These are phyloP conservation scores for Patella depressa DNA, from an alignment of 2,888 invertebrate species.

Conservation along the genomic window DNA sequence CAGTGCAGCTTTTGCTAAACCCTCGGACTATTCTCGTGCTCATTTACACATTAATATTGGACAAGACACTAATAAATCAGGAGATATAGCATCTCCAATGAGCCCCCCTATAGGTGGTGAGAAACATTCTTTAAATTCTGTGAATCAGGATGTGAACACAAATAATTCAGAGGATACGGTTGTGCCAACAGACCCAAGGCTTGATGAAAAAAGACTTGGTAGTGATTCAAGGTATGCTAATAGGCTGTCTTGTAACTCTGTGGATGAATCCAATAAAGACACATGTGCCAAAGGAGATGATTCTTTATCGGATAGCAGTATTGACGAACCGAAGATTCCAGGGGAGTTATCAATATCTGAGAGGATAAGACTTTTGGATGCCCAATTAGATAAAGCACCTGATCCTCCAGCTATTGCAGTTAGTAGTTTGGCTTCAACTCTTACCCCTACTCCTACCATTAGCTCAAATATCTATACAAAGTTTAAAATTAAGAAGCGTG, in stretches of 20 bases:
- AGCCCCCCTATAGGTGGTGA: slow-evolving; percentile 3
- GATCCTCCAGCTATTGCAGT: slow-evolving; percentile 5
- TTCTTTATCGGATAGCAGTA: slow-evolving; percentile 50
- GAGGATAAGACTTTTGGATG: slow-evolving; percentile 90
- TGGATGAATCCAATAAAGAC: neutral
- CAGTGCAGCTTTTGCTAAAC: slow-evolving; percentile 29
- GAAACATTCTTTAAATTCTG: neutral
- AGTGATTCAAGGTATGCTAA: slow-evolving; percentile 5
- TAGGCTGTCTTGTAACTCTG: neutral
- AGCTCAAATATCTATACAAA: slow-evolving; percentile 58
- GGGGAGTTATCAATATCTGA: slow-evolving; percentile 82
- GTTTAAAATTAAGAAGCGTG: slow-evolving; percentile 67
- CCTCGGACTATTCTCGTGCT: neutral
- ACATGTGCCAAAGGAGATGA: slow-evolving; percentile 37
- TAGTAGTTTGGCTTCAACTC: neutral
- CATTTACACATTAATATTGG: neutral
- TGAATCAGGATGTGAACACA: neutral
- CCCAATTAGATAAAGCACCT: slow-evolving; percentile 79
- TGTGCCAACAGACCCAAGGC: neutral
- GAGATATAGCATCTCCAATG: slow-evolving; percentile 1
- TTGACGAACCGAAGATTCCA: slow-evolving; percentile 33
- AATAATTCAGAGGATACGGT: neutral
- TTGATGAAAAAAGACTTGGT: slow-evolving; percentile 6
- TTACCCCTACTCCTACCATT: neutral
- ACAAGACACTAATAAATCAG: neutral